These are phyloP conservation scores for Drosophila biarmipes DNA, from an alignment of 1,140 invertebrate species.

Conservation along the genomic window DNA sequence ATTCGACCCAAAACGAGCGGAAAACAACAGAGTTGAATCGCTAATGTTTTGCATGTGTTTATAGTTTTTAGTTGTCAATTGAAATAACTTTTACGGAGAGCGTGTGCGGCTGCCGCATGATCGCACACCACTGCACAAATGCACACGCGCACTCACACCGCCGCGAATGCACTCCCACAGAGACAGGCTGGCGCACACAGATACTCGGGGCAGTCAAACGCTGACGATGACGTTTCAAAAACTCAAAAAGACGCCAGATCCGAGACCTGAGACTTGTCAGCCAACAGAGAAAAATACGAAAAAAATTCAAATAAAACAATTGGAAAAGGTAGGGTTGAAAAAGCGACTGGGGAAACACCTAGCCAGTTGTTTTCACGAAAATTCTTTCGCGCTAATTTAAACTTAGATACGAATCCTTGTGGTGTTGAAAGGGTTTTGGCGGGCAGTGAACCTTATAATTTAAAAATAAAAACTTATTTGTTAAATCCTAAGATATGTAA, in stretches of 20 bases:
- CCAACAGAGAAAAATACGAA: slow-evolving; percentile 44
- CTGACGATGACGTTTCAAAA: slow-evolving; percentile 78
- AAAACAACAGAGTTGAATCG: slow-evolving; percentile 16
- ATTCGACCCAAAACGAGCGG: not conserved
- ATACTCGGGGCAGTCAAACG: slow-evolving; percentile 61
- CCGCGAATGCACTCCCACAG: slow-evolving; percentile 25
- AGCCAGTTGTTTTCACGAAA: slow-evolving; percentile 2
- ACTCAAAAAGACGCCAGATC: slow-evolving; percentile 53
- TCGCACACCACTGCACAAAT: slow-evolving; percentile 32
- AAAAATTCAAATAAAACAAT: slow-evolving; percentile 26
- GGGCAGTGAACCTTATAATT: not conserved
- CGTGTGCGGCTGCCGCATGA: slow-evolving; percentile 43
- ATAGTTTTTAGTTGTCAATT: slow-evolving; percentile 71
- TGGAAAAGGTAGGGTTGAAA: not conserved
- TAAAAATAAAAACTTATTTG: not conserved
- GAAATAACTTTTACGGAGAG: slow-evolving; percentile 51
- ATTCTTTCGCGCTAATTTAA: not conserved
- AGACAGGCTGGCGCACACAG: slow-evolving; percentile 29
- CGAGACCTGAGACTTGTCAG: slow-evolving; percentile 50
- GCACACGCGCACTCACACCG: slow-evolving; percentile 59
- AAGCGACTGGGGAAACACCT: slow-evolving; percentile 23
- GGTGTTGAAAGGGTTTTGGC: no score
- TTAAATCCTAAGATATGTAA: no score
- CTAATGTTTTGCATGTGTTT: slow-evolving; percentile 30
- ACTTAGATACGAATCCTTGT: not conserved